A percentile compares a stretch with the other conserved stretches of the same genome.
Conservation (phyloP, 2,113 vertebrate species). For the Alexandromys fortis region DNA sequence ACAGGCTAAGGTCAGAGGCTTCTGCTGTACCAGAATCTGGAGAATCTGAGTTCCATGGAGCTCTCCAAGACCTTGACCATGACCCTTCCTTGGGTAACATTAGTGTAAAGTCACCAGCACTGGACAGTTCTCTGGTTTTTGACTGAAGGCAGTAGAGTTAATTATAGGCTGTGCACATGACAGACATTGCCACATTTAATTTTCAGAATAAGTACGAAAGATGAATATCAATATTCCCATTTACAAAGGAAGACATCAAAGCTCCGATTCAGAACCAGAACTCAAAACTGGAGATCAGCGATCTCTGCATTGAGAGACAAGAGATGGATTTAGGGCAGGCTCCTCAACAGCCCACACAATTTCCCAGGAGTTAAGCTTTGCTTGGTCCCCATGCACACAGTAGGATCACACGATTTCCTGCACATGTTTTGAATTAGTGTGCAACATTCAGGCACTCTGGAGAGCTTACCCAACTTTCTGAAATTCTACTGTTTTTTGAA, state of each 20-base stretch:
- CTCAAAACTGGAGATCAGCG: background rate
- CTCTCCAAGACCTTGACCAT: background rate
- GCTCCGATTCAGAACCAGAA: background rate
- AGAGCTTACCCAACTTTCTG: background rate
- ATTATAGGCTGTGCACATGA: background rate
- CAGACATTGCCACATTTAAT: background rate
- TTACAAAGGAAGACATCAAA: background rate
- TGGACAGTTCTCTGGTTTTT: background rate
- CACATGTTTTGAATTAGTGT: background rate
- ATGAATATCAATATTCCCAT: background rate
- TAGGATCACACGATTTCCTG: background rate
- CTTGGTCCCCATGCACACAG: background rate
- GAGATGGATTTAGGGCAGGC: background rate
- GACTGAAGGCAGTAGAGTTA: background rate
- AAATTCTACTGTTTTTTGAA: background rate
- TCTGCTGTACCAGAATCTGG: background rate
- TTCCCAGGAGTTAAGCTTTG: background rate
- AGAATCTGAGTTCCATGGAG: background rate
- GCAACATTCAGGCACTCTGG: background rate
- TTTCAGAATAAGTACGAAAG: background rate
- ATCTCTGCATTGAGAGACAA: background rate
- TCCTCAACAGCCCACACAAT: background rate
- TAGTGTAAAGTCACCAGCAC: background rate
- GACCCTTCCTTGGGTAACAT: background rate
- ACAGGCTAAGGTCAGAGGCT: background rate